These are phyloP conservation scores for Cylas formicarius DNA, from an alignment of 1,140 invertebrate species.

Conservation along the genomic window DNA sequence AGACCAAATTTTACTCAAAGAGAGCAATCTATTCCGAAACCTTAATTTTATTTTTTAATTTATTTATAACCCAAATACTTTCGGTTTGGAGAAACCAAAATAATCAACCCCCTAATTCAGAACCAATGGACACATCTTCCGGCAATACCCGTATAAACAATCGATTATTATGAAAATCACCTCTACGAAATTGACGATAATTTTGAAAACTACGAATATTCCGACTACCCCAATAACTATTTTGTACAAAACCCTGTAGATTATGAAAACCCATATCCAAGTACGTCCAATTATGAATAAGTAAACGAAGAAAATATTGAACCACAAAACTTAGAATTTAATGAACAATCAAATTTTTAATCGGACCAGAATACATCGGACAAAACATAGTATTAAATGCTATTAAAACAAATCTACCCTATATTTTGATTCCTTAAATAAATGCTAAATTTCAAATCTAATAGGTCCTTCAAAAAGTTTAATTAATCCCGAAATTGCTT, in stretches of 20 bases:
- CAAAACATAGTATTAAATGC: constrained; percentile 9
- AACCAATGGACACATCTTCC: too few species aligned
- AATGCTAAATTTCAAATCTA: constrained; percentile 15
- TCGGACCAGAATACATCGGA: neutral
- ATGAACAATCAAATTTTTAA: constrained; percentile 2
- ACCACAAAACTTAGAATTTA: neutral
- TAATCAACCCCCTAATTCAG: too few species aligned
- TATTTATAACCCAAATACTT: neutral
- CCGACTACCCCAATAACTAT: neutral
- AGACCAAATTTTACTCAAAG: neutral
- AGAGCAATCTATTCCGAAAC: neutral
- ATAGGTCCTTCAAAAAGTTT: constrained; percentile 13
- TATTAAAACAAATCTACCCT: constrained; percentile 8
- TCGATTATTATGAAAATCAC: neutral
- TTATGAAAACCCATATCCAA: neutral
- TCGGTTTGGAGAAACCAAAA: too few species aligned
- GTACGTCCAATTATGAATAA: neutral
- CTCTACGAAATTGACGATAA: constrained; percentile 1
- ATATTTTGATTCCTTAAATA: constrained; percentile 13
- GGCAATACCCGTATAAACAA: too few species aligned
- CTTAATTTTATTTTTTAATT: too few species aligned
- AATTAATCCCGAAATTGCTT: constrained; percentile 12
- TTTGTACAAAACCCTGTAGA: neutral
- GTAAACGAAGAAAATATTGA: neutral
- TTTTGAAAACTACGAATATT: neutral